Conservation (phyloP, 2,888 invertebrate genomes). For the Catocala nupta region DNA sequence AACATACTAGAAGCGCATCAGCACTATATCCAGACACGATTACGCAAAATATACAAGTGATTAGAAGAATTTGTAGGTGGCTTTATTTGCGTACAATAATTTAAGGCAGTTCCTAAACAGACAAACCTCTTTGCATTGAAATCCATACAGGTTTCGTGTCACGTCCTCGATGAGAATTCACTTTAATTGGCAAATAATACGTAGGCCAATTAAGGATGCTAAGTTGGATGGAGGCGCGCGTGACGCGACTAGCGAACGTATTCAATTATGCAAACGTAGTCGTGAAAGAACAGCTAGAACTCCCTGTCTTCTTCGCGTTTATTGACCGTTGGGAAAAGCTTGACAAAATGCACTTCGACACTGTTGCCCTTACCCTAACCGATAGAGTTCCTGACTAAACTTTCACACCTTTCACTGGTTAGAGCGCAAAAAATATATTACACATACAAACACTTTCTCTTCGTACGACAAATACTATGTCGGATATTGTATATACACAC, state of each 20-base stretch:
- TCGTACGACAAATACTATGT: conserved; percentile 23
- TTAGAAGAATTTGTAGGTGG: conserved; percentile 42
- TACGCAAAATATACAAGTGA: background rate
- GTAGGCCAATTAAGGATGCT: conserved; percentile 87
- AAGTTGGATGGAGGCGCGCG: conserved; percentile 84
- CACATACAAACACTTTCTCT: conserved; percentile 58
- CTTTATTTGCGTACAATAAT: conserved; percentile 69
- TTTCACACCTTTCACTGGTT: conserved; percentile 72
- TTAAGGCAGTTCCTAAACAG: conserved; percentile 63
- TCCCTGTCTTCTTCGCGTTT: conserved; percentile 57
- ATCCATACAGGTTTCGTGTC: conserved; percentile 83
- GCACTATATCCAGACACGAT: background rate
- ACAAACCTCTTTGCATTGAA: conserved; percentile 61
- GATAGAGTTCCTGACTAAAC: conserved; percentile 37
- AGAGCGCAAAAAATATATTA: conserved; percentile 54
- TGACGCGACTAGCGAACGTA: conserved; percentile 83
- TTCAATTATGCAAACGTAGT: conserved; percentile 86
- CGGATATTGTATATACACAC: conserved; percentile 28
- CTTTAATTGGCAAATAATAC: conserved; percentile 88
- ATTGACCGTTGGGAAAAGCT: conserved; percentile 61
- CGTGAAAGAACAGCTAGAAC: conserved; percentile 75
- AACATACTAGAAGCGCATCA: background rate
- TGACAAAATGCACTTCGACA: conserved; percentile 38
- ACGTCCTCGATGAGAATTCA: conserved; percentile 86
- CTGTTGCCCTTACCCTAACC: conserved; percentile 12